Base-by-base conservation (phyloP, 2,888 invertebrate genomes). In the Ophion costatus region DNA sequence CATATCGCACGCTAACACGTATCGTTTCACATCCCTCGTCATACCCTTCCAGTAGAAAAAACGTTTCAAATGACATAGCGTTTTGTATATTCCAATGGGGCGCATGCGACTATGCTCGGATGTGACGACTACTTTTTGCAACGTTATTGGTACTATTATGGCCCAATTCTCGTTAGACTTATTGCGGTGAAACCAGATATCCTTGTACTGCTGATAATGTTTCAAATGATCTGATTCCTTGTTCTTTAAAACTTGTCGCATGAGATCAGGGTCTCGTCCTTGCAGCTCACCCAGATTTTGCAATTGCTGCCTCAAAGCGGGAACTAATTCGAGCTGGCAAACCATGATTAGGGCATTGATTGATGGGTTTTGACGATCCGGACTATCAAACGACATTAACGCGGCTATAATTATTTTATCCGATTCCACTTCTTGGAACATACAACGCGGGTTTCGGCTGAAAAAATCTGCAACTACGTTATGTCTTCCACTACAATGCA, bases 381-480 rank as follows among this genome's bases (percentile, higher is more conserved):
- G 57, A 29, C 29, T 17, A 33, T 57, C 22, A 7, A n/a, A 22
- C 2, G 71, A 56, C 33, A 56, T 24, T 9, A 57, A 2, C 56
- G 71, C 10, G 24, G n/a, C 3, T 1, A 71, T 71, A 29, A 57
- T 56, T 29, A 71, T 71, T 17, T 17, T 56, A 9, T 71, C 57
- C 10, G 71, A n/a, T n/a, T 71, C 83, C 20, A 10, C 20, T 22
- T 22, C 45, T 76, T 51, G 2, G 59, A 85, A 86, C 33, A 45
- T 7, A 11, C 66, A 61, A 9, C 42, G 51, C 1, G 87, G 86
- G 82, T 87, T 88, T 2, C 92, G 56, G 7, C 89, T 89, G 9
- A 91, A 77, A 10, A 88, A 83, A 79, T 91, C 90, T 2, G 88
- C 89, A 0, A 88, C 87, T 0, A 89, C 42, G 74, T 90, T 91